Evolutionary conservation across 2,113 vertebrate species (phyloP).

Genomic region (Pogonocichla stellata): DNA sequence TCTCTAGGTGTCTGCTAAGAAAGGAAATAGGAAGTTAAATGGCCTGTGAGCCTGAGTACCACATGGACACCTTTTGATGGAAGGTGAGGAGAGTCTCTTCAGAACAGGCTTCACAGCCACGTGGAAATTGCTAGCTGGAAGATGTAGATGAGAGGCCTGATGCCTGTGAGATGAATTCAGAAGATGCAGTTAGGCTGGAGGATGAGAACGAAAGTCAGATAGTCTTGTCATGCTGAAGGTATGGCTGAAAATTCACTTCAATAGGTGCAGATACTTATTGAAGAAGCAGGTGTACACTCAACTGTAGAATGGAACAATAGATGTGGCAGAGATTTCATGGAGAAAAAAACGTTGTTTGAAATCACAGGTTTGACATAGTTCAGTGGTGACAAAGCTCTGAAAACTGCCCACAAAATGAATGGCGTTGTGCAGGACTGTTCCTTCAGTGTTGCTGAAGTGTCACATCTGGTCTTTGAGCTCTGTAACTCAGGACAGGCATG

Average conservation of each 20-base stretch:
- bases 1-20: neutral
- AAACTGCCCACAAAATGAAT: neutral
- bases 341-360: neutral
- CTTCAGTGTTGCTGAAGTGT: neutral
- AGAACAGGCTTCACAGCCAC: neutral
- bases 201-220: neutral
- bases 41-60: neutral
- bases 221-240: neutral
- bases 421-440: neutral
- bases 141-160: rapidly evolving
- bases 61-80: rapidly evolving
- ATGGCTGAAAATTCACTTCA: neutral
- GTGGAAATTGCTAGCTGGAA: neutral
- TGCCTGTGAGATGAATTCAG: neutral
- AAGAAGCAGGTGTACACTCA: neutral
- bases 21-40: neutral
- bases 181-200: neutral
- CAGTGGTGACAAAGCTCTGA: neutral
- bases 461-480: neutral
- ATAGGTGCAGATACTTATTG: neutral
- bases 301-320: neutral
- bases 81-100: neutral
- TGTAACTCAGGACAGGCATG: neutral
- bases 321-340: neutral
- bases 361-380: neutral